A percentile compares a stretch with the other conserved stretches of the same genome.
Evolutionary conservation across 2,113 vertebrate species (phyloP).

Genomic region (Campylomormyrus tamandua): DNA sequence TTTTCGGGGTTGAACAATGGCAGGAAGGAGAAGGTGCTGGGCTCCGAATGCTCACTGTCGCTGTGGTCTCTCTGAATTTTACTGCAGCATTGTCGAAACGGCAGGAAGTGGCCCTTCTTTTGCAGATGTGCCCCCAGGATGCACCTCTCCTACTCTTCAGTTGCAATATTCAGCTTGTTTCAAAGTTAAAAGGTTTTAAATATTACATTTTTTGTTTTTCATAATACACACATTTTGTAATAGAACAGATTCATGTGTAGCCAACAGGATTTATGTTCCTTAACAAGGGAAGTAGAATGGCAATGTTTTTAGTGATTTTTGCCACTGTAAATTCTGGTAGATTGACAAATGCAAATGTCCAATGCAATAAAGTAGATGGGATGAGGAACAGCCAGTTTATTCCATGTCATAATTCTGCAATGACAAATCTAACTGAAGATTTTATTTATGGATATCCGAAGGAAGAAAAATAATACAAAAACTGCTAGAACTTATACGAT

Average conservation of each 20-base stretch:
- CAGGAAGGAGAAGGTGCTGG: slow-evolving; percentile 47
- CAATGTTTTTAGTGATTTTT: not conserved
- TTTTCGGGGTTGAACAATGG: slow-evolving; percentile 46
- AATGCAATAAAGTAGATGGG: not conserved
- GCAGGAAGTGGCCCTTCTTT: slow-evolving; percentile 45
- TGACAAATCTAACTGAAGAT: not conserved
- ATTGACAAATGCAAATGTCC: not conserved
- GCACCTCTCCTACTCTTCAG: slow-evolving; percentile 18
- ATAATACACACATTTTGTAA: not conserved
- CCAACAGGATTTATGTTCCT: not conserved
- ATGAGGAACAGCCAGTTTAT: not conserved
- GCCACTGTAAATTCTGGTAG: not conserved
- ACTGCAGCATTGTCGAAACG: slow-evolving; percentile 45
- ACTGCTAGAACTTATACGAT: not conserved
- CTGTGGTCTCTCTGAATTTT: slow-evolving; percentile 24
- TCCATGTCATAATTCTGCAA: not conserved
- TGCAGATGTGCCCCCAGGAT: not conserved
- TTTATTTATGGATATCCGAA: not conserved
- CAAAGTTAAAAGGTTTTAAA: not conserved
- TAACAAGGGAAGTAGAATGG: not conserved
- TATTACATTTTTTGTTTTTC: not conserved
- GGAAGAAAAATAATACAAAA: not conserved
- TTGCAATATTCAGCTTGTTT: not conserved
- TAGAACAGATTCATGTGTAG: not conserved
- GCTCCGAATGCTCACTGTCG: slow-evolving; percentile 39